Percentiles rank a stretch among this genome's conserved stretches.
Conservation (phyloP, 2,797 vertebrate genomes). For the Harpagifer antarcticus region DNA sequence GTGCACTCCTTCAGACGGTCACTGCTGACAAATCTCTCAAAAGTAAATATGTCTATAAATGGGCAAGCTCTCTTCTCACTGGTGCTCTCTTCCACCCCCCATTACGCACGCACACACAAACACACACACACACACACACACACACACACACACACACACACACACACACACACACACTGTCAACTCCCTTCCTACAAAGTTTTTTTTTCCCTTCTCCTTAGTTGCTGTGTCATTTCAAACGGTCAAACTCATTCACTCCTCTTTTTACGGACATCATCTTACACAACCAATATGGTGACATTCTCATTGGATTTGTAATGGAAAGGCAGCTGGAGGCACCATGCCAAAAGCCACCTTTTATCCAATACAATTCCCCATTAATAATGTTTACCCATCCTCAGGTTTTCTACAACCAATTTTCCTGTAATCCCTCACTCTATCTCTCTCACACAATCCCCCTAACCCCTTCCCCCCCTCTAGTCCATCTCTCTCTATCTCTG, state of each 20-base stretch:
- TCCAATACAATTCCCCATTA: constrained; percentile 29
- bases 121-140: constrained; percentile 4
- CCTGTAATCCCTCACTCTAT: constrained; percentile 55
- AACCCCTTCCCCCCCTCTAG: constrained; percentile 26
- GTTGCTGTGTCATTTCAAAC: constrained; percentile 52
- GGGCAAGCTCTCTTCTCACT: constrained; percentile 80
- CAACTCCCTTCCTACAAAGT: constrained; percentile 37
- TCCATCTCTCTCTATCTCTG: constrained; percentile 51
- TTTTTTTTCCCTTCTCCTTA: constrained; percentile 42
- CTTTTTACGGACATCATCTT: constrained; percentile 27
- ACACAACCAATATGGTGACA: constrained; percentile 6
- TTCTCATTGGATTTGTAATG: constrained; percentile 35
- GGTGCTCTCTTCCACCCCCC: constrained; percentile 34
- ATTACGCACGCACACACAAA: constrained; percentile 2
- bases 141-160: constrained; percentile 27
- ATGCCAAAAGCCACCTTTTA: constrained; percentile 34
- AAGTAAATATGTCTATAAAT: constrained; percentile 91
- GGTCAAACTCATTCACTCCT: constrained; percentile 34
- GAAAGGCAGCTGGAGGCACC: constrained; percentile 28
- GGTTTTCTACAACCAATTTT: constrained; percentile 42
- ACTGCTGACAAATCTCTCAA: constrained; percentile 80
- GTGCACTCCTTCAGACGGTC: constrained; percentile 78
- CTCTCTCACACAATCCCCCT: constrained; percentile 43
- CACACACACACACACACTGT: constrained; percentile 32
- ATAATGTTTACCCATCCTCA: constrained; percentile 19